A percentile compares a stretch with the other conserved stretches of the same genome.
Conservation (phyloP, 2,888 invertebrate genomes). For the Latheticus oryzae region DNA sequence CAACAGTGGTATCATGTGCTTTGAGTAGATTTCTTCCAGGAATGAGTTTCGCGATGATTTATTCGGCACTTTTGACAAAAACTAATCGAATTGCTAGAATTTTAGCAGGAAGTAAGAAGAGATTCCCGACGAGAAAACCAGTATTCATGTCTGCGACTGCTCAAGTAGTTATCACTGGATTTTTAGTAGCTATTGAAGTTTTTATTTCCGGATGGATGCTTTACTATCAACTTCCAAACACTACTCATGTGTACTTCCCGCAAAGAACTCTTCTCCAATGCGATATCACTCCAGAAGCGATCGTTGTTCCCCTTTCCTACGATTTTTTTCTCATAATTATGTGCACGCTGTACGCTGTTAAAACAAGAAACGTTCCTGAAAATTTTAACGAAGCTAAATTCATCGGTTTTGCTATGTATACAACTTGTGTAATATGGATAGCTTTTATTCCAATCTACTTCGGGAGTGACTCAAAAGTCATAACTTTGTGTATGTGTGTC, state of each 20-base stretch:
- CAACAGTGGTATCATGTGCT: slow-evolving; percentile 69
- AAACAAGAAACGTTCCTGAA: slow-evolving; percentile 82
- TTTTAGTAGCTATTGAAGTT: slow-evolving; percentile 76
- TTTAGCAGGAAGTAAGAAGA: slow-evolving; percentile 77
- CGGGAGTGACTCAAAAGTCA: slow-evolving; percentile 73
- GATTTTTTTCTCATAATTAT: slow-evolving; percentile 77
- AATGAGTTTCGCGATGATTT: slow-evolving; percentile 78
- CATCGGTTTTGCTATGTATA: slow-evolving; percentile 85
- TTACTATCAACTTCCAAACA: slow-evolving; percentile 71
- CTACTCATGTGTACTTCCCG: slow-evolving; percentile 68
- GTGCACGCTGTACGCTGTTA: slow-evolving; percentile 83
- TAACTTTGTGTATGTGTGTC: slow-evolving; percentile 74
- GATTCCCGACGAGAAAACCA: slow-evolving; percentile 77
- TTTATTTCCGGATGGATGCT: slow-evolving; percentile 73
- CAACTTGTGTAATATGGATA: slow-evolving; percentile 82
- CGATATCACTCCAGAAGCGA: slow-evolving; percentile 70
- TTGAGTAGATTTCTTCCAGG: slow-evolving; percentile 53
- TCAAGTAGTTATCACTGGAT: slow-evolving; percentile 73
- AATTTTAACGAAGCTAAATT: slow-evolving; percentile 84
- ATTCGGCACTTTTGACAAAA: slow-evolving; percentile 79
- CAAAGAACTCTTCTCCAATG: slow-evolving; percentile 73
- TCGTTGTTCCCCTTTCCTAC: slow-evolving; percentile 76
- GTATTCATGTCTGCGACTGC: slow-evolving; percentile 72
- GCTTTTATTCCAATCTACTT: slow-evolving; percentile 84
- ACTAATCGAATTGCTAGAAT: slow-evolving; percentile 83